Percentiles rank a stretch among this genome's conserved stretches.
phyloP scores from a whole-genome alignment of 2,888 invertebrate genomes.

The Dryocosmus kuriphilus region DNA sequence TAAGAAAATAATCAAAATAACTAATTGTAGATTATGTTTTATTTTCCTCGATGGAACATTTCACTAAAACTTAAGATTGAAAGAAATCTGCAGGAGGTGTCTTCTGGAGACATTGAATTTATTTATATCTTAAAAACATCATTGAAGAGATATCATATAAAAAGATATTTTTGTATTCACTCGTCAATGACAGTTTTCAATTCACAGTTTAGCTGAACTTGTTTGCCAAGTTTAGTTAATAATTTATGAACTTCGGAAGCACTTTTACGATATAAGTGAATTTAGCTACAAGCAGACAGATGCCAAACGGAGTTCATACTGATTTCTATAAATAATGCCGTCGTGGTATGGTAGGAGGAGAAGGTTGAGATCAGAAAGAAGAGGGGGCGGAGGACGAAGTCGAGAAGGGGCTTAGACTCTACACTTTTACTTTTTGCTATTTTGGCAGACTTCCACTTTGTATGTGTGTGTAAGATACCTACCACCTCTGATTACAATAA shows the following conservation, averaged over 20 bases:
- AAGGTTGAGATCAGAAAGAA: conserved; percentile 57
- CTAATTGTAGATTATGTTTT: conserved; percentile 6
- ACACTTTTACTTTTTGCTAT: conserved; percentile 68
- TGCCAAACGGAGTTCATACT: conserved; percentile 72
- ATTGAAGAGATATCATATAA: background rate
- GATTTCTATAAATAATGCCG: conserved; percentile 76
- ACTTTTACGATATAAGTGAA: conserved; percentile 61
- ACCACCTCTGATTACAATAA: conserved; percentile 42
- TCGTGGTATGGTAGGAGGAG: conserved; percentile 65
- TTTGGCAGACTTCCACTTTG: conserved; percentile 64
- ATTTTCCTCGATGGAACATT: background rate
- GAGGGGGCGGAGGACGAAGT: conserved; percentile 52
- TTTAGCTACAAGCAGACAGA: conserved; percentile 65
- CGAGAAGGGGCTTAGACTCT: conserved; percentile 50
- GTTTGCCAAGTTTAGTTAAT: background rate
- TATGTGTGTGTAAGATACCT: conserved; percentile 51
- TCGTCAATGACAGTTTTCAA: background rate
- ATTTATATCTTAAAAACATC: conserved; percentile 5
- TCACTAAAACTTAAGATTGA: conserved; percentile 9
- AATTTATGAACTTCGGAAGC: conserved; percentile 49
- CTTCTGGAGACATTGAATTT: conserved; percentile 4
- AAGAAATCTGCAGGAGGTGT: conserved; percentile 12
- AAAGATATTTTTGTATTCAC: background rate
- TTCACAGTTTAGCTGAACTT: background rate
- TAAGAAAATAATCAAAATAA: background rate